Percentiles rank a stretch among this genome's conserved stretches.
These are phyloP conservation scores for Andrena trimmerana DNA, from an alignment of 2,888 invertebrate genomes.

Conservation along the genomic window DNA sequence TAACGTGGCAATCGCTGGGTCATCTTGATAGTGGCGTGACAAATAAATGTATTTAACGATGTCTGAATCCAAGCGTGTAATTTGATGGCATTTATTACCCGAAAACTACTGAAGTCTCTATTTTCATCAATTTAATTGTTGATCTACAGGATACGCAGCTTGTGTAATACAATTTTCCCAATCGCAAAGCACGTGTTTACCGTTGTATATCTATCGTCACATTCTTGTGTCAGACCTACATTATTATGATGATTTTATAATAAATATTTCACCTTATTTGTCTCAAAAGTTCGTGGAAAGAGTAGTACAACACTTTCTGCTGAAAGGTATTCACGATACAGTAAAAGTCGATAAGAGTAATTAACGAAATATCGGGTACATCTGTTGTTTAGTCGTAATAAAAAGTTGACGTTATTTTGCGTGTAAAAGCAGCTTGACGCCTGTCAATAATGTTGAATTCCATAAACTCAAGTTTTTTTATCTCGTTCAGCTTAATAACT, in stretches of 20 bases:
- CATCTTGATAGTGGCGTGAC: conserved; percentile 2
- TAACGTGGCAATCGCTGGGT: conserved; percentile 11
- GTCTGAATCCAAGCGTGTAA: not conserved
- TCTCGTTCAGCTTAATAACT: not conserved
- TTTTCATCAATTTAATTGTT: not conserved
- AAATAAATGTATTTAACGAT: conserved; percentile 17
- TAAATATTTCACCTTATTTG: not conserved
- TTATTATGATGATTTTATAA: too few species aligned
- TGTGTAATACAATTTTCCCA: too few species aligned
- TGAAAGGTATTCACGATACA: too few species aligned
- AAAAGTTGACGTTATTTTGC: conserved; percentile 1
- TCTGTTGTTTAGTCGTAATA: too few species aligned
- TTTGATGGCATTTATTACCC: not conserved
- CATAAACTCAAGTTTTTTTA: conserved; percentile 11
- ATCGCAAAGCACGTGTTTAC: too few species aligned
- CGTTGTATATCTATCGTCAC: too few species aligned
- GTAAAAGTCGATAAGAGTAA: too few species aligned
- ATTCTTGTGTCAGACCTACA: too few species aligned
- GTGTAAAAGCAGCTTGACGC: not conserved
- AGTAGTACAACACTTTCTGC: too few species aligned
- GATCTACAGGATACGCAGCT: not conserved
- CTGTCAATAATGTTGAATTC: conserved; percentile 22
- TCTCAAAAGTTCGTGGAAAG: not conserved
- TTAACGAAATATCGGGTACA: too few species aligned
- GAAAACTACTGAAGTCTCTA: not conserved